A percentile compares a stretch with the other conserved stretches of the same genome.
phyloP scores from a whole-genome alignment of 2,113 vertebrate genomes.

The Brachyhypopomus occidentalis region DNA sequence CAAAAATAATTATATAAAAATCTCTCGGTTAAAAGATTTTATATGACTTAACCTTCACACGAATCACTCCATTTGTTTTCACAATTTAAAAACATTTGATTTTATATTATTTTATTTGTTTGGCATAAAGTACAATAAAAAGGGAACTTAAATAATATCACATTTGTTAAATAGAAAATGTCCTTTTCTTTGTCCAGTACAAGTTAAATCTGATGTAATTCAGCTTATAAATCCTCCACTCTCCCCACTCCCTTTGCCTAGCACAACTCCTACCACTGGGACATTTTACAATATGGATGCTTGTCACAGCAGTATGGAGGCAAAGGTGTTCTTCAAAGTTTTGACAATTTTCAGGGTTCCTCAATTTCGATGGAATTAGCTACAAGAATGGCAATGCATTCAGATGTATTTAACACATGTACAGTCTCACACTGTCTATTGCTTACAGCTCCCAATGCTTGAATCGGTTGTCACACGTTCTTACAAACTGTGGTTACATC shows the following conservation, averaged over 20 bases:
- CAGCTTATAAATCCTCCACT: slow-evolving; percentile 44
- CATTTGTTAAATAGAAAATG: slow-evolving; percentile 78
- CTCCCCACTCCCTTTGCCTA: slow-evolving; percentile 23
- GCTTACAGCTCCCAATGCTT: slow-evolving; percentile 23
- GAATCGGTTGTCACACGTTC: slow-evolving; percentile 9
- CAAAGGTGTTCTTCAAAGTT: slow-evolving; percentile 5
- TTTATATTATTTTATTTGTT: slow-evolving; percentile 63
- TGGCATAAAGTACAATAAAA: slow-evolving; percentile 69
- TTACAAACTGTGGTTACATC: slow-evolving; percentile 4
- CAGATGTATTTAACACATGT: slow-evolving; percentile 25
- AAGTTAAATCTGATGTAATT: slow-evolving; percentile 51
- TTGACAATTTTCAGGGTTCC: neutral
- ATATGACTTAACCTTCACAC: neutral
- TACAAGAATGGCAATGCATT: slow-evolving; percentile 44
- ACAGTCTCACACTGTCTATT: slow-evolving; percentile 34
- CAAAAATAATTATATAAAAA: too few species aligned
- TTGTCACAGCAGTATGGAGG: neutral
- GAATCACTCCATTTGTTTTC: neutral
- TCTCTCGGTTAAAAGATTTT: neutral
- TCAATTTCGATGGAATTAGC: neutral
- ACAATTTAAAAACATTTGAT: slow-evolving; percentile 7
- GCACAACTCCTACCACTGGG: slow-evolving; percentile 5
- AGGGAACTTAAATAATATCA: slow-evolving; percentile 75
- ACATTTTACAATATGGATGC: slow-evolving; percentile 16
- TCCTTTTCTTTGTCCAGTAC: slow-evolving; percentile 63